These are phyloP conservation scores for Gymnocheta viridis DNA, from an alignment of 2,888 invertebrate species.

Conservation along the genomic window DNA sequence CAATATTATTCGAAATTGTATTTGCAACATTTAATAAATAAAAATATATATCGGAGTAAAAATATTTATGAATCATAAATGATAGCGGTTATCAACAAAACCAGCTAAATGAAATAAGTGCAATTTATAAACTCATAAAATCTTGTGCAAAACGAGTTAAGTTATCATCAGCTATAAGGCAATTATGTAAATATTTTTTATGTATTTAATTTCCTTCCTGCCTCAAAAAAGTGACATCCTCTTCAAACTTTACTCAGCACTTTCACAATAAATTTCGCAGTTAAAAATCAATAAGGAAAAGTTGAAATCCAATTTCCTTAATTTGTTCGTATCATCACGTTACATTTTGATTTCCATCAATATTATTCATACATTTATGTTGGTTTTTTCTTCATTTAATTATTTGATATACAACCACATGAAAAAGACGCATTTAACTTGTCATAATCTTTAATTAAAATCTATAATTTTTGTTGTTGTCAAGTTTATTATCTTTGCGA, in stretches of 20 bases:
- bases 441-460: constrained; percentile 69
- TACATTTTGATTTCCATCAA: constrained; percentile 32
- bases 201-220: neutral
- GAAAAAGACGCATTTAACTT: constrained; percentile 56
- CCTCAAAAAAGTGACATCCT: neutral
- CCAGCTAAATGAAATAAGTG: no score
- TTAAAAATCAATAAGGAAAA: constrained; percentile 33
- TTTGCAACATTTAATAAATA: no score
- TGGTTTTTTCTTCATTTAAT: constrained; percentile 23
- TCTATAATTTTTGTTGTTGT: constrained; percentile 64
- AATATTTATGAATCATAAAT: no score
- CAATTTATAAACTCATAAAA: no score
- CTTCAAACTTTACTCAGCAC: neutral
- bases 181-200: neutral
- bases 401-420: constrained; percentile 55
- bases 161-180: no score
- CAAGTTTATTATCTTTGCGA: constrained; percentile 40
- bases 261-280: neutral
- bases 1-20: no score
- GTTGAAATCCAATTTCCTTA: constrained; percentile 47
- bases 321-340: constrained; percentile 23
- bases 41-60: no score
- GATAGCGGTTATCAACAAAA: no score
- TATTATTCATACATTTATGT: constrained; percentile 9
- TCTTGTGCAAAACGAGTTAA: no score